A percentile compares a stretch with the other conserved stretches of the same genome.
Evolutionary conservation across 1,140 invertebrate species (phyloP).

Genomic region (Teleogryllus occipitalis): DNA sequence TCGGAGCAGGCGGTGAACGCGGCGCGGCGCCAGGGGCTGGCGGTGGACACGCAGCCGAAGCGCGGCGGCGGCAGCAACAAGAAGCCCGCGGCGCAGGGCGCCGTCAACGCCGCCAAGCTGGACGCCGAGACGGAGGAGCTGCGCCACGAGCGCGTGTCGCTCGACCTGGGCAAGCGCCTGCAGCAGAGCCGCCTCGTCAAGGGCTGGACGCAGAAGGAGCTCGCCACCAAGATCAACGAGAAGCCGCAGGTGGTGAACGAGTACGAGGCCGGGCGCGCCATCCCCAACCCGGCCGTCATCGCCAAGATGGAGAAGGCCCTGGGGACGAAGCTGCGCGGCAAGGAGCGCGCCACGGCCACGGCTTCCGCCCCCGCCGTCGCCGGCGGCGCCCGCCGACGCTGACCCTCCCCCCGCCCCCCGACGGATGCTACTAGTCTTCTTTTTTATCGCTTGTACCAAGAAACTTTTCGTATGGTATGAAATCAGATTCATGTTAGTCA

Average conservation of each 20-base stretch:
- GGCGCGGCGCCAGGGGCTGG: not conserved
- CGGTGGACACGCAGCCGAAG: not conserved
- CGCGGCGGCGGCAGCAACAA: not conserved
- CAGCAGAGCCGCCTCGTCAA: not conserved
- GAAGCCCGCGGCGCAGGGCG: not conserved
- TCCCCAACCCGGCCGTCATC: not conserved
- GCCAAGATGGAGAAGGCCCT: not conserved
- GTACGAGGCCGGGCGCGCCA: not conserved
- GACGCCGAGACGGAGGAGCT: not conserved
- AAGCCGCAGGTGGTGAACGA: not conserved
- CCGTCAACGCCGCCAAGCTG: not conserved
- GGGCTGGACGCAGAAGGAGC: not conserved
- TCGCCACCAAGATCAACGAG: not conserved
- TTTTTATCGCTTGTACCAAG: not conserved
- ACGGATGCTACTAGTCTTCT: not conserved
- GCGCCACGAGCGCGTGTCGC: not conserved
- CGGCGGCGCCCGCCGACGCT: too few species aligned
- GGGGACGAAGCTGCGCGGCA: not conserved
- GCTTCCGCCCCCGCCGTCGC: too few species aligned
- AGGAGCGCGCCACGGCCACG: not conserved
- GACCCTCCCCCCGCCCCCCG: too few species aligned
- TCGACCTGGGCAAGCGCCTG: not conserved
- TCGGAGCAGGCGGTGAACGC: not conserved
- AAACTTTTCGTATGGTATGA: not conserved
- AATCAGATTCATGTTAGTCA: not conserved